phyloP scores from a whole-genome alignment of 1,140 invertebrate species.

The Prorops nasuta region DNA sequence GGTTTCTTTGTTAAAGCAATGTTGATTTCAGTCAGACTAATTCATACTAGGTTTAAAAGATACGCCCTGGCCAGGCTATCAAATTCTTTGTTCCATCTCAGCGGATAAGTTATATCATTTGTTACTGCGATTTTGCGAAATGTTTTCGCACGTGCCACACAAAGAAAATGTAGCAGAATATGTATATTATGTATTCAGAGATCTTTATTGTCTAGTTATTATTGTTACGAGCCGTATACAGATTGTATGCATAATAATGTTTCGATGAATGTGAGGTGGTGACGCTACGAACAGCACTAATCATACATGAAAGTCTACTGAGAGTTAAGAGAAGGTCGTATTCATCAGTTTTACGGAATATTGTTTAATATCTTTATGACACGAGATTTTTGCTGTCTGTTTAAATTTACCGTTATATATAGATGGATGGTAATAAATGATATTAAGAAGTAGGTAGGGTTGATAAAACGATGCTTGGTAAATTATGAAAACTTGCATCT shows the following conservation, averaged over 20 bases:
- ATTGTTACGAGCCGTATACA: slow-evolving; percentile 28
- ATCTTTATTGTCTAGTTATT: slow-evolving; percentile 49
- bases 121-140: slow-evolving; percentile 18
- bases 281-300: slow-evolving; percentile 9
- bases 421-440: too few relatives aligned
- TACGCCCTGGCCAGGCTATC: slow-evolving; percentile 14
- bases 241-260: slow-evolving; percentile 24
- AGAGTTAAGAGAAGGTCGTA: slow-evolving; percentile 8
- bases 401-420: too few relatives aligned
- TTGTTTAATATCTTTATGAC: background rate
- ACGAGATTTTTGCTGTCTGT: background rate
- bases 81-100: slow-evolving; percentile 4
- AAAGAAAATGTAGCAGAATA: slow-evolving; percentile 28
- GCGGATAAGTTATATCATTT: slow-evolving; percentile 10
- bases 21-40: slow-evolving; percentile 2
- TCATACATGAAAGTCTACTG: slow-evolving; percentile 7
- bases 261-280: slow-evolving; percentile 10
- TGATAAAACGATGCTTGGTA: too few relatives aligned
- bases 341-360: slow-evolving; percentile 1
- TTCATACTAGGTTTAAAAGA: slow-evolving; percentile 15
- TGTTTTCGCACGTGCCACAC: slow-evolving; percentile 37
- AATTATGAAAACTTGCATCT: background rate
- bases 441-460: too few relatives aligned
- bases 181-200: slow-evolving; percentile 41
- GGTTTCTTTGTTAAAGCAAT: slow-evolving; percentile 15